Base-by-base conservation (phyloP, 2,888 invertebrate genomes). In the Orchesellides sinensis region DNA sequence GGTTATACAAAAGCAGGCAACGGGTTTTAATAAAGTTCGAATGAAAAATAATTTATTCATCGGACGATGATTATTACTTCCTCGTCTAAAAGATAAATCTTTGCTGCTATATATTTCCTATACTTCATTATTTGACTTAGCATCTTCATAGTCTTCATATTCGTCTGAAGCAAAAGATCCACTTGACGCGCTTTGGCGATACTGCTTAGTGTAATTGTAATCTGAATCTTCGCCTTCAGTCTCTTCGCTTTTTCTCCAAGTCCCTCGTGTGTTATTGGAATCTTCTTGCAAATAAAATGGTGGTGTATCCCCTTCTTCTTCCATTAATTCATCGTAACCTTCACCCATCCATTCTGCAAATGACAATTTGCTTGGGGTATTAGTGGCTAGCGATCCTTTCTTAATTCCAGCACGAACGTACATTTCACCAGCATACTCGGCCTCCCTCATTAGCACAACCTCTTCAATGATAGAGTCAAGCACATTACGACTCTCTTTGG, bases 401-500 rank as follows among this genome's bases (percentile, higher is more conserved):
- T 47, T 40, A 5, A 25, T 2, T 0, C 59, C 45, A 17, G 63
- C 74, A 8, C 74, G 14, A 1, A 63, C 23, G 52, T 63, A 74
- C 49, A 63, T 63, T 49, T 52, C 47, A 2, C 63, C 74, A 32
- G 74, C 63, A 12, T 63, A 74, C 19, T 74, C 63, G 1, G 49
- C 74, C 35, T 74, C 74, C 17, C 63, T 29, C 21, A 61, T 63
- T 21, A 63, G 12, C 2, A 74, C 74, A 49, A 12, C 47, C 23
- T 74, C 74, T 23, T 63, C 63, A 27, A 74, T 63, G 14, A 74
- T 49, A 6, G 19, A n/a, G 45, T 74, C 74, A 12, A 74, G 35
- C 6, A 74, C 10, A 17, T 52, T 49, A 0, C 74, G 63, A n/a
- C 74, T 21, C 23, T 47, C 21, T 14, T 74, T 49, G 27, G 32